A percentile compares a stretch with the other conserved stretches of the same genome.
These are phyloP conservation scores for Laodelphax striatellus DNA, from an alignment of 1,140 invertebrate genomes.

Conservation along the genomic window DNA sequence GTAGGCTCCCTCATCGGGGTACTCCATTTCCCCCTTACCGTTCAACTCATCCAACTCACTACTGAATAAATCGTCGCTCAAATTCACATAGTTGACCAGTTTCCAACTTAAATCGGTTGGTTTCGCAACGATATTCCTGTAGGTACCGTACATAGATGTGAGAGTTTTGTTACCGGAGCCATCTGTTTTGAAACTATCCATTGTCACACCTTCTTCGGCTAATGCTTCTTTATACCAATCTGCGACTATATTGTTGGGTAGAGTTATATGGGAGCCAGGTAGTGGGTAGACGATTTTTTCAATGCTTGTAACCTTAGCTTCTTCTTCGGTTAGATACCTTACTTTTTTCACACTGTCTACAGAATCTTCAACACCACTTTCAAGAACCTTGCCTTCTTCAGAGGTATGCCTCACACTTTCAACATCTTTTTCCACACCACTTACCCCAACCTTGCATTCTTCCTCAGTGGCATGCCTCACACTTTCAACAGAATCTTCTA, in stretches of 20 bases:
- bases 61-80: too few species aligned
- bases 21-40: background rate
- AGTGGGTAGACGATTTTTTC: background rate
- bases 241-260: background rate
- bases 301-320: background rate
- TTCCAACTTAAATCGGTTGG: too few species aligned
- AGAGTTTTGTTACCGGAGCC: too few species aligned
- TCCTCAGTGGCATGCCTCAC: background rate
- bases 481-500: background rate
- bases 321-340: background rate
- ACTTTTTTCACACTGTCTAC: background rate
- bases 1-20: background rate
- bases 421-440: background rate
- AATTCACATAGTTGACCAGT: too few species aligned
- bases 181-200: too few species aligned
- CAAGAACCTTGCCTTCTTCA: background rate
- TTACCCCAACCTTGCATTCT: background rate
- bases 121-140: too few species aligned
- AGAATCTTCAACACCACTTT: too few species aligned
- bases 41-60: background rate
- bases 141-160: too few species aligned
- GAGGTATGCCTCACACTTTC: background rate
- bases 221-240: background rate
- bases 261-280: background rate
- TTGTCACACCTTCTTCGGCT: background rate